Conservation (phyloP, 2,888 invertebrate genomes). For the Tipula lateralis region DNA sequence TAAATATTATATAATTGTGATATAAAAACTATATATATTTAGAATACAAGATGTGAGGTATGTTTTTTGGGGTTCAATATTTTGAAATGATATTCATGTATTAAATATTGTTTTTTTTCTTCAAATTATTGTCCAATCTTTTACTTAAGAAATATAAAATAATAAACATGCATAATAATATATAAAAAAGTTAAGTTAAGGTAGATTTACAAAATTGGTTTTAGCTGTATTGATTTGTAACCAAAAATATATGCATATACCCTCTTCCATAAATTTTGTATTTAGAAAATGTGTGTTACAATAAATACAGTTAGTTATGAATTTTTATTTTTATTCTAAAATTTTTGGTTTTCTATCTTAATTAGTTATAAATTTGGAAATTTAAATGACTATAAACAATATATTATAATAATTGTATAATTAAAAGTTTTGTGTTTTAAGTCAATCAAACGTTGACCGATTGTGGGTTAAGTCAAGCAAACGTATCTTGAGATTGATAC, state of each 20-base stretch:
- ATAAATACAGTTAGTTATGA: neutral
- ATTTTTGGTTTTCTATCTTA: neutral
- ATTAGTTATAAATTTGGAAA: neutral
- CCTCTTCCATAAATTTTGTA: constrained; percentile 19
- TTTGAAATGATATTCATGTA: neutral
- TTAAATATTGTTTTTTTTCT: neutral
- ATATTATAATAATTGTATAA: neutral
- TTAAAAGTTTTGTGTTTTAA: neutral
- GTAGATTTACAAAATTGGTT: neutral
- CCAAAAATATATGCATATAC: neutral
- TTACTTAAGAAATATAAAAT: neutral
- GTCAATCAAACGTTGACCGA: neutral
- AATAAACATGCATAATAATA: too few relatives aligned
- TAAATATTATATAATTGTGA: neutral
- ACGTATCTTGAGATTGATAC: too few relatives aligned
- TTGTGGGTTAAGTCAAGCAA: too few relatives aligned
- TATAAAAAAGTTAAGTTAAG: too few relatives aligned
- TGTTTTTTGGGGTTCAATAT: neutral
- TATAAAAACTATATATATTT: neutral
- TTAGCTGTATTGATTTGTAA: neutral
- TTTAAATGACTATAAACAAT: neutral
- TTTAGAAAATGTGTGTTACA: neutral
- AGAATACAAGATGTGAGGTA: neutral
- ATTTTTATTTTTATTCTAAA: neutral
- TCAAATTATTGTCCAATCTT: neutral